These are phyloP conservation scores for Cryptotermes secundus DNA, from an alignment of 1,140 invertebrate species.

Conservation along the genomic window DNA sequence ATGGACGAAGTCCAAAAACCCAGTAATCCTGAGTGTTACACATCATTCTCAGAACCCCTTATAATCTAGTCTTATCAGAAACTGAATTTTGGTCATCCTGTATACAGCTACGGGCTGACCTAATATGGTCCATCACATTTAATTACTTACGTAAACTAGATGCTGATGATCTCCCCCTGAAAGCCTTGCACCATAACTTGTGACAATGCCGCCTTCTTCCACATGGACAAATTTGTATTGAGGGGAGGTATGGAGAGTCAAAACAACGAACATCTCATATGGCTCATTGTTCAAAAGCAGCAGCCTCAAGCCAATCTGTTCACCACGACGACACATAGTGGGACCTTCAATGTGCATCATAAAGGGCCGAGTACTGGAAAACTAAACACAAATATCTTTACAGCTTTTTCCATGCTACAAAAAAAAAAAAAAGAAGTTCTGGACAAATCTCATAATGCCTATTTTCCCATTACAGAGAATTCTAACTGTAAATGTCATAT, in stretches of 20 bases:
- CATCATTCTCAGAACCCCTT: no score
- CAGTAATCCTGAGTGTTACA: no score
- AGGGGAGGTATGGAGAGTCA: constrained; percentile 46
- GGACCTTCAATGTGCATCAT: constrained; percentile 58
- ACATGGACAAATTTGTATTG: constrained; percentile 59
- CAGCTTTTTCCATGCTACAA: not conserved
- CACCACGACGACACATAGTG: constrained; percentile 53
- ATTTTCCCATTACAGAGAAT: not conserved
- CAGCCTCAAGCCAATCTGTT: constrained; percentile 57
- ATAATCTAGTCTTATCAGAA: no score
- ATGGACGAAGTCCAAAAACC: no score
- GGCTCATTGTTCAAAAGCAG: constrained; percentile 57
- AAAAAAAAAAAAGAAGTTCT: no score
- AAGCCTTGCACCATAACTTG: constrained; percentile 51
- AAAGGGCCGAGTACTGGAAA: constrained; percentile 55
- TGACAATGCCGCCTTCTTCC: constrained; percentile 54
- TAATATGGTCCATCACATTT: no score
- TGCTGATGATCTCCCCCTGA: constrained; percentile 50
- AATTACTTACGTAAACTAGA: constrained; percentile 51
- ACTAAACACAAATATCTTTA: constrained; percentile 43
- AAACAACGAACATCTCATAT: constrained; percentile 44
- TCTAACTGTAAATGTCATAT: not conserved
- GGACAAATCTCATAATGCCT: no score
- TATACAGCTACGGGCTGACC: no score
- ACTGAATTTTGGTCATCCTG: no score